Evolutionary conservation across 2,888 invertebrate species (phyloP).

Genomic region (Dryobota labecula): DNA sequence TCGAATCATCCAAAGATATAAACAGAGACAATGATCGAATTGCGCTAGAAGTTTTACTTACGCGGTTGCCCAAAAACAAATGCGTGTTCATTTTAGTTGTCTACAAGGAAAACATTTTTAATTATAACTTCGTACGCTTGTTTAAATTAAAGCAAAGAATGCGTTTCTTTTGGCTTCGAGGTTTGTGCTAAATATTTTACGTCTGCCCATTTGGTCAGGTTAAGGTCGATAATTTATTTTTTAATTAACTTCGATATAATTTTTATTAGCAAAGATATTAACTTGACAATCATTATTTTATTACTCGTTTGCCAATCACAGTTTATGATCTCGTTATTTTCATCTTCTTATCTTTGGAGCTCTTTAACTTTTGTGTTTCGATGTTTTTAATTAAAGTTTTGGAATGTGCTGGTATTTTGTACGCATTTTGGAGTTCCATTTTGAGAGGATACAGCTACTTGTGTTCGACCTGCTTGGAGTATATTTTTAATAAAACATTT

Average conservation of each 20-base stretch:
- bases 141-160: constrained; percentile 35
- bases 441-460: not conserved
- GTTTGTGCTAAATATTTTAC: constrained; percentile 48
- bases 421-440: not conserved
- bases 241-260: constrained; percentile 32
- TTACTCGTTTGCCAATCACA: constrained; percentile 31
- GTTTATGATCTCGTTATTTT: constrained; percentile 42
- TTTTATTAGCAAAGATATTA: constrained; percentile 37
- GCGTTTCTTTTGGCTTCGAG: constrained; percentile 18
- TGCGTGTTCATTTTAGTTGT: not conserved
- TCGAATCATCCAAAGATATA: not conserved
- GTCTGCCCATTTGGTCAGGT: constrained; percentile 16
- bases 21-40: not conserved
- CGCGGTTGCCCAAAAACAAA: constrained; percentile 6
- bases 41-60: not conserved
- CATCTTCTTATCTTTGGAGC: constrained; percentile 31
- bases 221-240: constrained; percentile 46
- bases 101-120: constrained; percentile 20
- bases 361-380: constrained; percentile 16
- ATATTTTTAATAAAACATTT: not conserved
- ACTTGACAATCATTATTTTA: constrained; percentile 51
- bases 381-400: constrained; percentile 16
- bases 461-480: not conserved
- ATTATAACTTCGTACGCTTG: constrained; percentile 1
- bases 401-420: not conserved